Evolutionary conservation across 2,113 vertebrate species (phyloP).

Genomic region (Microcebus jonahi): DNA sequence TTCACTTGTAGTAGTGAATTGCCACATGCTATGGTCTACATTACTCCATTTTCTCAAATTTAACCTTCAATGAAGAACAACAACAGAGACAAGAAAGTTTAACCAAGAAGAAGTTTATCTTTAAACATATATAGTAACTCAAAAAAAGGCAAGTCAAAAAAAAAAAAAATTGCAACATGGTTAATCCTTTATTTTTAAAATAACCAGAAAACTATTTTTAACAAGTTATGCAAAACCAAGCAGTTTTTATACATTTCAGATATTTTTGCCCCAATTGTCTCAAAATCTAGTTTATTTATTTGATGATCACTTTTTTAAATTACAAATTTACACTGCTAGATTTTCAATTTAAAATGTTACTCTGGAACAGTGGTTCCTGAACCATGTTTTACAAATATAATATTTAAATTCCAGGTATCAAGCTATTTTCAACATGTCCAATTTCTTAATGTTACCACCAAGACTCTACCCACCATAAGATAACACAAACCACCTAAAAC

Average conservation of each 20-base stretch:
- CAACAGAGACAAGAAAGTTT: background rate
- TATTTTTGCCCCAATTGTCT: slow-evolving; percentile 26
- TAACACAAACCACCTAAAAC: slow-evolving; percentile 4
- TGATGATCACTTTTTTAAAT: background rate
- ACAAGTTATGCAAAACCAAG: background rate
- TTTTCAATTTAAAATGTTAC: slow-evolving; percentile 35
- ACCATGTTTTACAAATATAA: slow-evolving; percentile 28
- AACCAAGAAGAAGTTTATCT: background rate
- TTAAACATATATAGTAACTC: background rate
- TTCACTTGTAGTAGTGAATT: background rate
- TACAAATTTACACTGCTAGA: background rate
- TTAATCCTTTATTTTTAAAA: slow-evolving; percentile 27
- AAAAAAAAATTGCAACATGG: background rate
- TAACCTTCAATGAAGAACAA: background rate
- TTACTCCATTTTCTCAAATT: background rate
- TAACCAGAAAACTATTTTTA: slow-evolving; percentile 31
- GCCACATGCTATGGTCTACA: background rate
- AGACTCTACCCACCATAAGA: background rate
- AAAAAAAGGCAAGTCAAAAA: slow-evolving; percentile 30
- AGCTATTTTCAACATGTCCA: slow-evolving; percentile 42
- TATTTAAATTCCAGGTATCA: slow-evolving; percentile 48
- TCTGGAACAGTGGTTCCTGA: background rate
- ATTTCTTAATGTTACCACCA: slow-evolving; percentile 19
- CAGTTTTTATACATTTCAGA: background rate
- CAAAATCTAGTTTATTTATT: slow-evolving; percentile 19